Conservation (phyloP, 2,113 vertebrate species). For the Panurus biarmicus region DNA sequence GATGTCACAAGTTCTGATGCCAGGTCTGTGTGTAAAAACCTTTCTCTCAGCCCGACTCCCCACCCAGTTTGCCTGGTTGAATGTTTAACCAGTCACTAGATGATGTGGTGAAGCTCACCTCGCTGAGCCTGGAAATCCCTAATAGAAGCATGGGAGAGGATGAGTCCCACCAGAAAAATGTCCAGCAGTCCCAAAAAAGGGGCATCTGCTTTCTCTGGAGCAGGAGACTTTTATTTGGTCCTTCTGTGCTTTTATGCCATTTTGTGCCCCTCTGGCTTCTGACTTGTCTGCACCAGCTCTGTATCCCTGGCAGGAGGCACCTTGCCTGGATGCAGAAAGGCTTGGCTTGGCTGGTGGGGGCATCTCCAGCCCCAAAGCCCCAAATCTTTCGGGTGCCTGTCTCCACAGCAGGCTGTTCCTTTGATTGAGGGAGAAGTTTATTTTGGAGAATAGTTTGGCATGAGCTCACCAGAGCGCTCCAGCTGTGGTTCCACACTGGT, state of each 20-base stretch:
- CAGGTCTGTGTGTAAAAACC: neutral
- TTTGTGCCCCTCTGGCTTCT: neutral
- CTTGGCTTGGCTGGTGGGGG: neutral
- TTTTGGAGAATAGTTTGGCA: neutral
- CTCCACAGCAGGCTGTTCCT: neutral
- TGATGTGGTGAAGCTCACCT: neutral
- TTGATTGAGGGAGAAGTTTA: neutral
- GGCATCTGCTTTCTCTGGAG: neutral
- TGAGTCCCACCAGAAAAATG: neutral
- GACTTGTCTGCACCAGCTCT: accelerated
- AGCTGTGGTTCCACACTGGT: neutral
- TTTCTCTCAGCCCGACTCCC: neutral
- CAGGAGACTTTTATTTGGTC: neutral
- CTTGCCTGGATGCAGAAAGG: neutral
- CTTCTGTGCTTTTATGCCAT: neutral
- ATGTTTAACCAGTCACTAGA: neutral
- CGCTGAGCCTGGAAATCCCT: neutral
- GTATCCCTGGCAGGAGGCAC: neutral
- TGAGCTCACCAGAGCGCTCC: neutral
- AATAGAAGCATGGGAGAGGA: neutral
- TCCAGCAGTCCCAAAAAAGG: neutral
- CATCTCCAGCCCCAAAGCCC: neutral
- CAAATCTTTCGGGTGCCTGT: accelerated
- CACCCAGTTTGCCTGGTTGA: neutral
- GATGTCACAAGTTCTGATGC: neutral